Evolutionary conservation across 1,140 invertebrate genomes (phyloP).

Genomic region (Cotesia glomerata): DNA sequence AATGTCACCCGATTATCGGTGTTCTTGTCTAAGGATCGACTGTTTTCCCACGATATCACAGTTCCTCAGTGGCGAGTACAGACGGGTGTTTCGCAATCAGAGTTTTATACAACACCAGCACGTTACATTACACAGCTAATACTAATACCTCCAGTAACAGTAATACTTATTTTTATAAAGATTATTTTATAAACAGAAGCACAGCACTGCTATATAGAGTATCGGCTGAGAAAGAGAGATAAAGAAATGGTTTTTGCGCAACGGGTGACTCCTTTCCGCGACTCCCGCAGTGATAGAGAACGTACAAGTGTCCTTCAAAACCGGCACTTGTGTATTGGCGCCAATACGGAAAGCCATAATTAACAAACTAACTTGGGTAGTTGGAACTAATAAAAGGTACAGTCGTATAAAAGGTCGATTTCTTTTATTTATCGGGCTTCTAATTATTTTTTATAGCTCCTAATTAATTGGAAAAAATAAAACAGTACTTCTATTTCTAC

Average conservation of each 20-base stretch:
- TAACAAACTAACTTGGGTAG: not conserved
- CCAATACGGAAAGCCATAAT: constrained; percentile 18
- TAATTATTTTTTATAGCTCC: too few species aligned
- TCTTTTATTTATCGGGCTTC: not conserved
- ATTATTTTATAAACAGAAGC: too few species aligned
- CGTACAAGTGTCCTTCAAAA: constrained; percentile 23
- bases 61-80: not conserved
- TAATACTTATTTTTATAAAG: too few species aligned
- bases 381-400: too few species aligned
- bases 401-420: too few species aligned
- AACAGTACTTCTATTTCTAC: too few species aligned
- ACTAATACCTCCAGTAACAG: too few species aligned
- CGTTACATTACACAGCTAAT: too few species aligned
- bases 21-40: constrained; percentile 18
- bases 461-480: too few species aligned
- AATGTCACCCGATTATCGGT: constrained; percentile 38
- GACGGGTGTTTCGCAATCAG: not conserved
- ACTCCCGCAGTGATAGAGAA: constrained; percentile 17
- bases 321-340: constrained; percentile 3
- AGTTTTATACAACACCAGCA: not conserved
- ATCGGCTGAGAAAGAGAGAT: not conserved
- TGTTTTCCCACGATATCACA: constrained; percentile 38
- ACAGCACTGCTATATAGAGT: not conserved
- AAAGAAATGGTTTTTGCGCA: not conserved
- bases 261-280: not conserved